phyloP scores from a whole-genome alignment of 2,888 invertebrate genomes.

The Rhimphoctona megacephalus region DNA sequence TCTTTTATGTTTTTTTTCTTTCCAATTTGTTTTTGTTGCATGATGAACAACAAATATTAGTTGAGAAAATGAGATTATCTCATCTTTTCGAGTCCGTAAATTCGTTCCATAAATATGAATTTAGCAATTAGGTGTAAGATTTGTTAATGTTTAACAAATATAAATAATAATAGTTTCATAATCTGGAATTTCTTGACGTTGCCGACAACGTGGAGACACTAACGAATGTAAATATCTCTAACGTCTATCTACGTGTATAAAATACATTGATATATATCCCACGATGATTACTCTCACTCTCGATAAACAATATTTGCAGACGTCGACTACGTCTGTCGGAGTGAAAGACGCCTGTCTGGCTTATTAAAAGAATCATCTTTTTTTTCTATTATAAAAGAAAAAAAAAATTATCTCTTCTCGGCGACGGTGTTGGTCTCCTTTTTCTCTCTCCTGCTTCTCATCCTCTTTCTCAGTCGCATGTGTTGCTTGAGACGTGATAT shows the following conservation, averaged over 20 bases:
- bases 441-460: background rate
- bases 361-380: conserved; percentile 20
- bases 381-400: conserved; percentile 4
- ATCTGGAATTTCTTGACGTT: background rate
- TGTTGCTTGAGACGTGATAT: conserved; percentile 31
- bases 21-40: background rate
- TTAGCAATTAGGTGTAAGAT: too few relatives aligned
- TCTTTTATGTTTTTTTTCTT: background rate
- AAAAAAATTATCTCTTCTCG: conserved; percentile 24
- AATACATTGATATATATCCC: conserved; percentile 5
- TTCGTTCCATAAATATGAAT: too few relatives aligned
- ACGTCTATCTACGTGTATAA: background rate
- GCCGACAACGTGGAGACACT: background rate
- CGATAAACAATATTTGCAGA: conserved; percentile 64
- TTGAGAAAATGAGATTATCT: too few relatives aligned
- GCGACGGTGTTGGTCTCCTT: conserved; percentile 24
- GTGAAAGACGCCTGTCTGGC: conserved; percentile 61
- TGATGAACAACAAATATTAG: background rate
- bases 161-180: background rate
- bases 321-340: conserved; percentile 60
- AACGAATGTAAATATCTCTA: background rate
- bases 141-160: background rate
- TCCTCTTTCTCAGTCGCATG: conserved; percentile 22
- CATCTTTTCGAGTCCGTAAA: too few relatives aligned
- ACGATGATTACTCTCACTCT: conserved; percentile 50